These are phyloP conservation scores for Acholoe squamosa DNA, from an alignment of 2,888 invertebrate genomes.

Conservation along the genomic window DNA sequence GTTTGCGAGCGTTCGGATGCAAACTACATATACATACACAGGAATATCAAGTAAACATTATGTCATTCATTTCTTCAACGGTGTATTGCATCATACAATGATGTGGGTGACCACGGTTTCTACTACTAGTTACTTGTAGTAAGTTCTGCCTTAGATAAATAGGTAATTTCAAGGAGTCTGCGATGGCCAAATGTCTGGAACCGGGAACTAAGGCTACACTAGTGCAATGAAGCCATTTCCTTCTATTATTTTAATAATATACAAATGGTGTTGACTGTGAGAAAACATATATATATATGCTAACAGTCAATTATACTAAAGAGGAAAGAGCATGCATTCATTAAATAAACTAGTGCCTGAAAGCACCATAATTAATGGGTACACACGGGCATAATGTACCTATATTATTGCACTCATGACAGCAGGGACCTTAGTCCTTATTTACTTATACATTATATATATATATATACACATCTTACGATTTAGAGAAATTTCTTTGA, in stretches of 20 bases:
- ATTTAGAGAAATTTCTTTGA: neutral
- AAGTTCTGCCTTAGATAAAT: neutral
- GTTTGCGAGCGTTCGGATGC: slow-evolving; percentile 53
- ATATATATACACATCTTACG: slow-evolving; percentile 1
- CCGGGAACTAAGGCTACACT: slow-evolving; percentile 16
- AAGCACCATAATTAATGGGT: slow-evolving; percentile 35
- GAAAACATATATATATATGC: neutral
- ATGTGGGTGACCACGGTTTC: slow-evolving; percentile 30
- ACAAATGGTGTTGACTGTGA: slow-evolving; percentile 32
- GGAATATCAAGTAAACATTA: slow-evolving; percentile 39
- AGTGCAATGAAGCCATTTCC: slow-evolving; percentile 7
- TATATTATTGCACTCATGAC: slow-evolving; percentile 45
- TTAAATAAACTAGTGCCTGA: neutral
- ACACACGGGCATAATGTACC: neutral
- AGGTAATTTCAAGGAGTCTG: slow-evolving; percentile 1
- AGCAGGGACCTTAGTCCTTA: slow-evolving; percentile 1
- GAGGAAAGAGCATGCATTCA: slow-evolving; percentile 35
- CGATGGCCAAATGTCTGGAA: slow-evolving; percentile 27
- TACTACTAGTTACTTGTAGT: neutral
- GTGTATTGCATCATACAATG: slow-evolving; percentile 52
- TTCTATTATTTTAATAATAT: neutral
- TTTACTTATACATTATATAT: neutral
- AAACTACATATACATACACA: slow-evolving; percentile 51
- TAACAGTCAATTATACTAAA: neutral
- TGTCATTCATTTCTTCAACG: slow-evolving; percentile 51